A percentile compares a stretch with the other conserved stretches of the same genome.
Evolutionary conservation across 2,888 invertebrate species (phyloP).

Genomic region (Eurytoma californica): DNA sequence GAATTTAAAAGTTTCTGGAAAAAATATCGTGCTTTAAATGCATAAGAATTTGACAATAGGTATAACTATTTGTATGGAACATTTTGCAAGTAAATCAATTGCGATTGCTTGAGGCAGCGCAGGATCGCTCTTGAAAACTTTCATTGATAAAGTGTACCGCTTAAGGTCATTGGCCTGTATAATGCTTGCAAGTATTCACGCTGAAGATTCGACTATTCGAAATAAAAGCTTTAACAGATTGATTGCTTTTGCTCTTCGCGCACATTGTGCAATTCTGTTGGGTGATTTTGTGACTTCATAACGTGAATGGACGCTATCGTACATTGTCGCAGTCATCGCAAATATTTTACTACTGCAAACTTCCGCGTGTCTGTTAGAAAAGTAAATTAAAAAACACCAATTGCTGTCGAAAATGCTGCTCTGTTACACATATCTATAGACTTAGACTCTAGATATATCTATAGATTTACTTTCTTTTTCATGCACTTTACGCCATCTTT

Average conservation of each 20-base stretch:
- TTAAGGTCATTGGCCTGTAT: slow-evolving; percentile 35
- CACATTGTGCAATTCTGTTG: slow-evolving; percentile 7
- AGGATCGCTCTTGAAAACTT: slow-evolving; percentile 17
- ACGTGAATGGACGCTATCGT: too few species aligned
- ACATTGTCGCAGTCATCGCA: too few species aligned
- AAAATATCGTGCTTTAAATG: too few species aligned
- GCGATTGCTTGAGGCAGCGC: not conserved
- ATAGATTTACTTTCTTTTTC: too few species aligned
- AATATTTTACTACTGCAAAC: too few species aligned
- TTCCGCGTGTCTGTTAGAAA: not conserved
- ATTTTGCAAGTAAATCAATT: slow-evolving; percentile 18
- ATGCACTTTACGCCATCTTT: too few species aligned
- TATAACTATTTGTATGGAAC: too few species aligned
- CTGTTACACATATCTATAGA: too few species aligned
- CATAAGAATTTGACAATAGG: too few species aligned
- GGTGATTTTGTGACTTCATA: not conserved
- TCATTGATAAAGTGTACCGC: slow-evolving; percentile 31
- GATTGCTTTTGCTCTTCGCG: slow-evolving; percentile 10
- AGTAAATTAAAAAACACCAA: not conserved
- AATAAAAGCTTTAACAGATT: slow-evolving; percentile 27
- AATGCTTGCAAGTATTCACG: slow-evolving; percentile 16
- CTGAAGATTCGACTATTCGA: slow-evolving; percentile 24
- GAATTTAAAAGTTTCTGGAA: too few species aligned
- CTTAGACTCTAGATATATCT: too few species aligned
- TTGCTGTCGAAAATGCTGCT: too few species aligned